Evolutionary conservation across 92 coral and sea anemone genomes (phyloP).

Genomic region (Actinostola sp.): DNA sequence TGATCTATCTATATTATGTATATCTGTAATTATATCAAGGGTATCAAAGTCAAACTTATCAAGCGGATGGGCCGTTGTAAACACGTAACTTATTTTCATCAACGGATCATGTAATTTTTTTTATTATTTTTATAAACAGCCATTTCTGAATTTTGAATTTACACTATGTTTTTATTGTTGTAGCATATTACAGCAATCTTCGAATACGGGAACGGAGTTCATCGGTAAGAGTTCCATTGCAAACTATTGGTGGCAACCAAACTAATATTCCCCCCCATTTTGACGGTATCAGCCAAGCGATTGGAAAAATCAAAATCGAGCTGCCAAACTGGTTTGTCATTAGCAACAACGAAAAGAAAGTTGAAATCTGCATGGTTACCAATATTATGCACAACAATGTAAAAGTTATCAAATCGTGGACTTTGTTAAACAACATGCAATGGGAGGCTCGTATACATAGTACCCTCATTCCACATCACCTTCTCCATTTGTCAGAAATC

Average conservation of each 20-base stretch:
- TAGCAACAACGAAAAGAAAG: no score
- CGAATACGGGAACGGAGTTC: neutral
- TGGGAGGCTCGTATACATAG: conserved; percentile 4
- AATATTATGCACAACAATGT: neutral
- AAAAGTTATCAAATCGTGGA: neutral
- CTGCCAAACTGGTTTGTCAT: no score
- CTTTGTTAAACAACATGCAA: neutral
- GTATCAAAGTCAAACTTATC: no score
- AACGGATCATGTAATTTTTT: no score
- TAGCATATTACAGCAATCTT: conserved; percentile 3
- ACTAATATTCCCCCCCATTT: neutral
- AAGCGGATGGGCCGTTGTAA: no score
- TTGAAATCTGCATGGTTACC: no score
- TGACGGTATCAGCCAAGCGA: no score
- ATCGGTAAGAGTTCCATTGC: neutral
- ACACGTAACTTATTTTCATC: no score
- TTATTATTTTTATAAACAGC: neutral
- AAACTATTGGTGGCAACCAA: neutral
- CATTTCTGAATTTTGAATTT: neutral
- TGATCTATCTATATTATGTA: no score
- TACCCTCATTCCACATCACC: conserved; percentile 9
- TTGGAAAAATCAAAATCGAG: no score
- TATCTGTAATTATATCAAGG: no score
- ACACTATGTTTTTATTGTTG: neutral
- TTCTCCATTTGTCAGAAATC: neutral